A percentile compares a stretch with the other conserved stretches of the same genome.
Evolutionary conservation across 2,888 invertebrate species (phyloP).

Genomic region (Malthinus seriepunctatus): DNA sequence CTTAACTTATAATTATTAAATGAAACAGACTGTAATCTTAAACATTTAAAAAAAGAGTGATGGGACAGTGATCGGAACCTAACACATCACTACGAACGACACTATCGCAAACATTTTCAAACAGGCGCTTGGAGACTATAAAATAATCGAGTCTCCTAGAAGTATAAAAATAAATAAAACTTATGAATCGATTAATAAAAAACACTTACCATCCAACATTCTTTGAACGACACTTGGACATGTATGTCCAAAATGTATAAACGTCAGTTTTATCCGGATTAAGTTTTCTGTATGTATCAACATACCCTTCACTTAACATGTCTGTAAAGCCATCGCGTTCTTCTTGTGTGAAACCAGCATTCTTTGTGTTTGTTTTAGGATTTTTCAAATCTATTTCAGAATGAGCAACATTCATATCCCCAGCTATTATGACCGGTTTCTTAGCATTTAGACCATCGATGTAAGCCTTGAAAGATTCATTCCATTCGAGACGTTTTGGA

Average conservation of each 20-base stretch:
- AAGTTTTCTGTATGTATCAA: slow-evolving; percentile 85
- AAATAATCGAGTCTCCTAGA: slow-evolving; percentile 95
- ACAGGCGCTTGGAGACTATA: slow-evolving; percentile 80
- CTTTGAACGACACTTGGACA: slow-evolving; percentile 81
- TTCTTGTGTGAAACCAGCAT: slow-evolving; percentile 94
- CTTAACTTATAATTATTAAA: slow-evolving; percentile 1
- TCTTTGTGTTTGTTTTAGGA: slow-evolving; percentile 89
- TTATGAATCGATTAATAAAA: neutral
- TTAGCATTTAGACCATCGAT: slow-evolving; percentile 78
- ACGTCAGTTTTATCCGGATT: slow-evolving; percentile 82
- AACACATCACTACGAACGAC: slow-evolving; percentile 78
- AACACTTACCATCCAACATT: slow-evolving; percentile 89
- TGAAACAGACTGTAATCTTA: slow-evolving; percentile 40
- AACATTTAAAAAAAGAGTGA: slow-evolving; percentile 73
- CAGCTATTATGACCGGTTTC: slow-evolving; percentile 94
- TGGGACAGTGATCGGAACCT: slow-evolving; percentile 97
- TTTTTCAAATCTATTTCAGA: slow-evolving; percentile 93
- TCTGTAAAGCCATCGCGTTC: slow-evolving; percentile 91
- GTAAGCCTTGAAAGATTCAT: slow-evolving; percentile 77
- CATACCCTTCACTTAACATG: slow-evolving; percentile 77
- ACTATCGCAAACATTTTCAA: slow-evolving; percentile 80
- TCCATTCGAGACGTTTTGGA: slow-evolving; percentile 89
- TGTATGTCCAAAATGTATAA: slow-evolving; percentile 96
- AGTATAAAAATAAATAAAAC: slow-evolving; percentile 39
- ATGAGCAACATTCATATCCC: slow-evolving; percentile 98